Evolutionary conservation across 2,113 vertebrate genomes (phyloP).

Genomic region (Odontesthes bonariensis): DNA sequence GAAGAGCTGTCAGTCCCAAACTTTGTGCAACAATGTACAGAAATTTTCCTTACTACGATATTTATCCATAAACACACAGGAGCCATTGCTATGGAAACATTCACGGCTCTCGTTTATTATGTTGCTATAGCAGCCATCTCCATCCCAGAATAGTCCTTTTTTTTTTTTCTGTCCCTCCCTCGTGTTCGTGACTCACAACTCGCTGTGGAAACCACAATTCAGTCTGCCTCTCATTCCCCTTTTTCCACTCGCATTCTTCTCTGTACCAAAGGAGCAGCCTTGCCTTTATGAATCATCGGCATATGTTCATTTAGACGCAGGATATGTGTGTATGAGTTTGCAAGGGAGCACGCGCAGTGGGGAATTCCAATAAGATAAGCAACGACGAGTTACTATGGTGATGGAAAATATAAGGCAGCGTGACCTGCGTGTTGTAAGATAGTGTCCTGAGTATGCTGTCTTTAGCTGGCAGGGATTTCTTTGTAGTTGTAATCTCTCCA

Average conservation of each 20-base stretch:
- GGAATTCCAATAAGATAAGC: constrained; percentile 76
- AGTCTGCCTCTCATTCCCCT: constrained; percentile 79
- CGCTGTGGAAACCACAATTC: constrained; percentile 85
- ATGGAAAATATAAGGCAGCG: constrained; percentile 64
- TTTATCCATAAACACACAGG: constrained; percentile 79
- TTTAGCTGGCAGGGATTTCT: constrained; percentile 44
- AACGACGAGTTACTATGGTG: constrained; percentile 76
- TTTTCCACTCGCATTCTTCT: constrained; percentile 71
- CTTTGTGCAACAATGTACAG: constrained; percentile 31
- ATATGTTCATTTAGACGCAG: constrained; percentile 24
- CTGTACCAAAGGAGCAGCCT: constrained; percentile 65
- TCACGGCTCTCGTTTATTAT: constrained; percentile 84
- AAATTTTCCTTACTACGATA: constrained; percentile 67
- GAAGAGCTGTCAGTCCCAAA: constrained; percentile 15
- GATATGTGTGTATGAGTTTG: constrained; percentile 25
- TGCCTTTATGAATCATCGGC: constrained; percentile 70
- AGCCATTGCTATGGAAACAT: constrained; percentile 83
- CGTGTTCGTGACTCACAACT: constrained; percentile 84
- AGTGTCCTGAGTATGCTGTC: constrained; percentile 49
- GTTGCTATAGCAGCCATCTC: constrained; percentile 85
- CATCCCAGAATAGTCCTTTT: constrained; percentile 85
- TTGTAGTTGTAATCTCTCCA: constrained; percentile 49
- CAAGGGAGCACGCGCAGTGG: constrained; percentile 44
- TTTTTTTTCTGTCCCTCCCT: constrained; percentile 71
- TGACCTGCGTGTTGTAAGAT: constrained; percentile 60